Base-by-base conservation (phyloP, 2,113 vertebrate genomes). In the Maccullochella peelii region DNA sequence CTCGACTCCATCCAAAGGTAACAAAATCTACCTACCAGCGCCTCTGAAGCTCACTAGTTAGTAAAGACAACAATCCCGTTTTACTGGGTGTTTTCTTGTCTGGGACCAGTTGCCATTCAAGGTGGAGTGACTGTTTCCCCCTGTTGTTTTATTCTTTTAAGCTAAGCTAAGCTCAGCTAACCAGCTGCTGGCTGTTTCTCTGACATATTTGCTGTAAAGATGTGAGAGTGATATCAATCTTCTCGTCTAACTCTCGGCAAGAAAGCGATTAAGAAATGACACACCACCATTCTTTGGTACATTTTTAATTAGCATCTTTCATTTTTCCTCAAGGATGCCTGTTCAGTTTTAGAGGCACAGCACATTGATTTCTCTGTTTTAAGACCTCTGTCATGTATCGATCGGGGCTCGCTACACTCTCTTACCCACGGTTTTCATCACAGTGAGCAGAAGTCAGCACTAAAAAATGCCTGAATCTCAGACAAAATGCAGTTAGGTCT, bases 341-440 rank as follows among this genome's bases (percentile, higher is more conserved):
- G 65, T 72, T 82, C 18, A 47, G 36, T 82, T 86, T 70, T 69
- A 59, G 63, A 79, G 50, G 59, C 63, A 49, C 18, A 70, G 73
- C 65, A 79, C 70, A 87, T 87, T 63, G 85, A 89, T 77, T 87
- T 69, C 58, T 87, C 21, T 77, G 49, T 82, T 90, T 83, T 83
- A 83, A 68, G 72, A 70, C 47, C 70, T 79, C 79, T 73, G 75
- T 81, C 73, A 65, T 73, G 55, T 62, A 89, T 92, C 21, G 78
- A 90, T 80, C 7, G 9, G 16, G 14, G 15, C 47, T 72, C 5
- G 69, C 74, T 75, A 65, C 38, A 74, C 40, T 86, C 82, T 86
- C 58, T 73, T 82, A 75, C 69, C 61, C 59, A 75, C 57, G 23
- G 8, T 75, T 83, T 84, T 74, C 54, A 73, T 86, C 80, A 71